A percentile compares a stretch with the other conserved stretches of the same genome.
These are phyloP conservation scores for Arctopsyche grandis DNA, from an alignment of 1,140 invertebrate species.

Conservation along the genomic window DNA sequence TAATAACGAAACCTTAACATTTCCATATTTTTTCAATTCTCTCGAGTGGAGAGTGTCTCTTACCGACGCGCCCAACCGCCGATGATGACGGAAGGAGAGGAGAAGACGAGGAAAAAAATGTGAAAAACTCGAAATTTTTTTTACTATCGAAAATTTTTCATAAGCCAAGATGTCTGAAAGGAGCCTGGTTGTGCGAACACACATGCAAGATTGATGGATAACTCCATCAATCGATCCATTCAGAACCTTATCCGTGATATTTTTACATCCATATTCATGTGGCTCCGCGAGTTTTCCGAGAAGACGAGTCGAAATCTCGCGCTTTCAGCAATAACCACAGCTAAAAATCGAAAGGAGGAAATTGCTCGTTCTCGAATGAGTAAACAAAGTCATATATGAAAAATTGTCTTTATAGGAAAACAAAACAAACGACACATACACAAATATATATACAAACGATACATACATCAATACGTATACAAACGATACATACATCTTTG, in stretches of 20 bases:
- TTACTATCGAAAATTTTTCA: constrained; percentile 26
- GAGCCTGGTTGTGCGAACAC: background rate
- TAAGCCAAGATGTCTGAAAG: constrained; percentile 22
- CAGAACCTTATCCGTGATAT: background rate
- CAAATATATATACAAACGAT: too few species aligned
- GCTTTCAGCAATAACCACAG: too few species aligned
- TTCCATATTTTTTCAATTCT: constrained; percentile 31
- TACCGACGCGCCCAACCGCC: background rate
- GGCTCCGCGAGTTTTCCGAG: background rate
- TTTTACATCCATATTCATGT: constrained; percentile 24
- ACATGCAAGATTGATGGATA: constrained; percentile 25
- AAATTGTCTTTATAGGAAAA: too few species aligned
- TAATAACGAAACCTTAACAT: constrained; percentile 29
- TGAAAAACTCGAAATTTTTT: background rate
- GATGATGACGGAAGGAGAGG: background rate
- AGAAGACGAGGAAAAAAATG: background rate
- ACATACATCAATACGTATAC: too few species aligned
- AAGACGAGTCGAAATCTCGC: background rate
- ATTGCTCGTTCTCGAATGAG: too few species aligned
- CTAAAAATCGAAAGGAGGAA: too few species aligned
- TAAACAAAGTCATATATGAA: too few species aligned
- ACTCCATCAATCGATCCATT: constrained; percentile 25
- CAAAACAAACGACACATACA: too few species aligned
- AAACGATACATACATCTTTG: too few species aligned
- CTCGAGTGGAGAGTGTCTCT: constrained; percentile 5